These are phyloP conservation scores for Drosophila mulleri DNA, from an alignment of 2,888 invertebrate species.

Conservation along the genomic window DNA sequence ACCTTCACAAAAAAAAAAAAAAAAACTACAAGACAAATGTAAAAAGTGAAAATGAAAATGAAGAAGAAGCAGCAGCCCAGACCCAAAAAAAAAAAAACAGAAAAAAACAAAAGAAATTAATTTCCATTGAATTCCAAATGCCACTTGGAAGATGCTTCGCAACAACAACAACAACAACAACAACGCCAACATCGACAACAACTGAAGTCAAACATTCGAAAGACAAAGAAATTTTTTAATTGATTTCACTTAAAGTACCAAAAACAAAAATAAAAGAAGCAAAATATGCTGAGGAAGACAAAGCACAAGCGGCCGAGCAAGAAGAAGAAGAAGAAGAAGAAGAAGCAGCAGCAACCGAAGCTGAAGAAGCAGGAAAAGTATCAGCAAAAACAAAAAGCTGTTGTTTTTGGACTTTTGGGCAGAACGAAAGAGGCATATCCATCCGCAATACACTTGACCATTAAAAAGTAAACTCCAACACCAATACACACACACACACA, in stretches of 20 bases:
- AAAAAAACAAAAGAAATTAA: slow-evolving; percentile 72
- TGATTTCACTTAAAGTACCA: slow-evolving; percentile 80
- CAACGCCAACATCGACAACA: slow-evolving; percentile 25
- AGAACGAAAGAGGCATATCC: slow-evolving; percentile 39
- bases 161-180: slow-evolving; percentile 10
- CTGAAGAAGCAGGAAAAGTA: slow-evolving; percentile 29
- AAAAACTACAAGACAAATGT: slow-evolving; percentile 35
- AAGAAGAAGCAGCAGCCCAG: slow-evolving; percentile 27
- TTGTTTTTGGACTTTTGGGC: slow-evolving; percentile 47
- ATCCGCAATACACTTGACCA: slow-evolving; percentile 72
- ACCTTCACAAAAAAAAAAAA: slow-evolving; percentile 52
- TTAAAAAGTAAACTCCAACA: slow-evolving; percentile 60
- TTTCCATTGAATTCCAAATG: slow-evolving; percentile 80
- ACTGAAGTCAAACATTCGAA: slow-evolving; percentile 73
- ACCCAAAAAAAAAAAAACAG: slow-evolving; percentile 15
- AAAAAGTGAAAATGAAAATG: slow-evolving; percentile 71
- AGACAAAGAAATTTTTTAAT: slow-evolving; percentile 81
- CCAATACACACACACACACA: slow-evolving; percentile 1
- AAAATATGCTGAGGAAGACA: slow-evolving; percentile 14
- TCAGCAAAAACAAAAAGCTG: slow-evolving; percentile 44
- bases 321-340: slow-evolving; percentile 9
- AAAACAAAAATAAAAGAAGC: slow-evolving; percentile 35
- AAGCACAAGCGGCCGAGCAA: slow-evolving; percentile 21
- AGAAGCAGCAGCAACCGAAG: not conserved
- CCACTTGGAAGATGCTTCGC: slow-evolving; percentile 65